Percentiles rank a stretch among this genome's conserved stretches.
Evolutionary conservation across 2,797 vertebrate genomes (phyloP).

Genomic region (Brachyrhaphis roseni): DNA sequence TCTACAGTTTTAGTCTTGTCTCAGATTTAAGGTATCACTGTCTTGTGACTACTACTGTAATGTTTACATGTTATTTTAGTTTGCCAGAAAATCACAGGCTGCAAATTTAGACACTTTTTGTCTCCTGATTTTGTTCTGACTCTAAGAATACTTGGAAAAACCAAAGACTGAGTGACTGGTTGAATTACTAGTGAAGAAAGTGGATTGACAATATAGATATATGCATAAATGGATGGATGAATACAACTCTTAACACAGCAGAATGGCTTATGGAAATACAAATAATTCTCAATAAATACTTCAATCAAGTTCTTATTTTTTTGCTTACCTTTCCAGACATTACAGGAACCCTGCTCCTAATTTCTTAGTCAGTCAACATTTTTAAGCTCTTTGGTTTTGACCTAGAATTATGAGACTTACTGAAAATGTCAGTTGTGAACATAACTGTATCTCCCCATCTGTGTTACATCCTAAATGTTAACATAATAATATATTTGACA

Average conservation of each 20-base stretch:
- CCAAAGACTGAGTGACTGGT: too few species aligned
- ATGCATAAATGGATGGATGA: neutral
- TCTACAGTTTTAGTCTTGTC: neutral
- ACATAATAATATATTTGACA: slow-evolving; percentile 20
- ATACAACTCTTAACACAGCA: neutral
- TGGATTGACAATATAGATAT: neutral
- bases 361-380: neutral
- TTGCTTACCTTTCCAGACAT: neutral
- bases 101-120: neutral
- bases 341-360: neutral
- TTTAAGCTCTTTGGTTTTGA: neutral
- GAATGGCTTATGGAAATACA: neutral
- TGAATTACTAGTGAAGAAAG: too few species aligned
- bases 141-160: neutral
- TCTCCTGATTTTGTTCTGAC: neutral
- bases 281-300: neutral
- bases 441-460: neutral
- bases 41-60: neutral
- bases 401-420: neutral
- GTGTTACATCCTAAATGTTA: slow-evolving; percentile 11
- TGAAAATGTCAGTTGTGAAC: slow-evolving; percentile 19
- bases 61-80: neutral
- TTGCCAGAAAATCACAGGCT: neutral
- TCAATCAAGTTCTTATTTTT: neutral
- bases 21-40: neutral